Evolutionary conservation across 2,113 vertebrate genomes (phyloP).

Genomic region (Numenius arquata): DNA sequence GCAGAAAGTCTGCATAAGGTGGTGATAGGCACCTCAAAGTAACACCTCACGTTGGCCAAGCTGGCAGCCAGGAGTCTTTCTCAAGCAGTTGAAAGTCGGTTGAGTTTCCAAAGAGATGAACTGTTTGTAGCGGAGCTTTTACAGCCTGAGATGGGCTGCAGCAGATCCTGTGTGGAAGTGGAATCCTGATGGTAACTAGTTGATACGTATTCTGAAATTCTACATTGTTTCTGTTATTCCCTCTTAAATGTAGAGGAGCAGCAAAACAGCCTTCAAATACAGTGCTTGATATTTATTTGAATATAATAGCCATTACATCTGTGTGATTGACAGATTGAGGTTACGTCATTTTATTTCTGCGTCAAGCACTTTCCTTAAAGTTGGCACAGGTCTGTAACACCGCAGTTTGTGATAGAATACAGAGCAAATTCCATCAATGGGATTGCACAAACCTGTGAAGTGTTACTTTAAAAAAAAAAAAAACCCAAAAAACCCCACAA

Average conservation of each 20-base stretch:
- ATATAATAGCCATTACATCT: background rate
- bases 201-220: background rate
- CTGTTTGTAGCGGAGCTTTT: background rate
- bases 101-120: background rate
- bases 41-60: background rate
- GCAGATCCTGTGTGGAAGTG: background rate
- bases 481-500: background rate
- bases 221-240: background rate
- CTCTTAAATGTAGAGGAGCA: background rate
- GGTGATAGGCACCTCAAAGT: background rate
- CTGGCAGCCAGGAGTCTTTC: background rate
- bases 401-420: background rate
- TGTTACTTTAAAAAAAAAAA: background rate
- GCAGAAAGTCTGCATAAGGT: background rate
- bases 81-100: background rate
- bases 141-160: background rate
- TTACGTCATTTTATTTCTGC: background rate
- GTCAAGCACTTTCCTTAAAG: background rate
- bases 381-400: background rate
- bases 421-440: background rate
- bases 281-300: background rate
- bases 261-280: background rate
- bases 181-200: background rate
- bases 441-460: background rate
- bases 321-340: background rate